phyloP scores from a whole-genome alignment of 2,888 invertebrate genomes.

The Synergus umbraculus region DNA sequence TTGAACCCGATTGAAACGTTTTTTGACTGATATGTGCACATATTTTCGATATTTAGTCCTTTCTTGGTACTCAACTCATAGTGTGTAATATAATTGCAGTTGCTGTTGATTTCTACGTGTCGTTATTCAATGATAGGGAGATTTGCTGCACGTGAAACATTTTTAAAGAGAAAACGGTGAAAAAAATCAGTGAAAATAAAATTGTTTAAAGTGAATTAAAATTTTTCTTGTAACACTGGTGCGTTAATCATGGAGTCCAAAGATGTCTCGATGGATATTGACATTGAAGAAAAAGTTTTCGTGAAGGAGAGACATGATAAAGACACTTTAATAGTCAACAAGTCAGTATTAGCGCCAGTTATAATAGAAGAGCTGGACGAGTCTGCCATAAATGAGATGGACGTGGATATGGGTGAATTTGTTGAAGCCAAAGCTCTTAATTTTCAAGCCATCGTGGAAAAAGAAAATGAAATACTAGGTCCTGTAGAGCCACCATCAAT shows the following conservation, averaged over 20 bases:
- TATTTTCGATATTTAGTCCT: background rate
- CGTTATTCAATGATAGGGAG: no score
- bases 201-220: background rate
- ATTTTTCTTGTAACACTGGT: background rate
- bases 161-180: background rate
- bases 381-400: constrained; percentile 61
- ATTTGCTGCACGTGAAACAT: background rate
- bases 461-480: constrained; percentile 24
- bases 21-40: background rate
- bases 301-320: background rate
- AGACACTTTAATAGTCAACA: constrained; percentile 42
- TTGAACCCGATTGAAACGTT: background rate
- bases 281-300: constrained; percentile 12
- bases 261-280: constrained; percentile 6
- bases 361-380: constrained; percentile 73
- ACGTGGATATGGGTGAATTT: constrained; percentile 72
- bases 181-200: background rate
- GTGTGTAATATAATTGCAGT: background rate
- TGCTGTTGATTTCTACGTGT: background rate
- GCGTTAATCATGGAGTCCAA: background rate
- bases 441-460: constrained; percentile 63
- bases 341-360: constrained; percentile 60
- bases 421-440: constrained; percentile 71
- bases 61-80: background rate
- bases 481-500: background rate